Percentiles rank a stretch among this genome's conserved stretches.
Evolutionary conservation across 2,113 vertebrate genomes (phyloP).

Genomic region (Pachyramphus minor): DNA sequence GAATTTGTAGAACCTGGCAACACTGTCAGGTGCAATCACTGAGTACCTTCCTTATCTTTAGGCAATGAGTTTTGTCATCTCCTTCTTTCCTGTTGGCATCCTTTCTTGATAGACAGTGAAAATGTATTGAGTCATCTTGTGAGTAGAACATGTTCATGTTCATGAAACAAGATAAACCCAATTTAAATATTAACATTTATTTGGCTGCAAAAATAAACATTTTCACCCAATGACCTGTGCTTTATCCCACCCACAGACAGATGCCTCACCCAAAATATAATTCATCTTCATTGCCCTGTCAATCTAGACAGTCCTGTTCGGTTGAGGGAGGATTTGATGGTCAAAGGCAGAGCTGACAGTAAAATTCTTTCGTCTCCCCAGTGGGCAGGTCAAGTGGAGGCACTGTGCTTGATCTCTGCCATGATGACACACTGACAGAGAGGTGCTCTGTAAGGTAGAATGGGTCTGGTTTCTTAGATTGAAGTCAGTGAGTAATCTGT

Average conservation of each 20-base stretch:
- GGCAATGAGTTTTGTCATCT: background rate
- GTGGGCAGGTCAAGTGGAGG: background rate
- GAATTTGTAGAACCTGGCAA: background rate
- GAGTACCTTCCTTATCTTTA: background rate
- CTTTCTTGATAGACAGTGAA: background rate
- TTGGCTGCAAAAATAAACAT: background rate
- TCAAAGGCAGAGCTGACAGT: background rate
- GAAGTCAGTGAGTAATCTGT: background rate
- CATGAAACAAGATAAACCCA: background rate
- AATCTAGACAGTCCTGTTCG: background rate
- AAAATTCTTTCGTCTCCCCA: background rate
- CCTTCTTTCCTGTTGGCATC: background rate
- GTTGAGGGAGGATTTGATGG: background rate
- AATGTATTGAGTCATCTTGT: background rate
- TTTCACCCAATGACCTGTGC: background rate
- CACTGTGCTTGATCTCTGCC: background rate
- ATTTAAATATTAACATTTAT: background rate
- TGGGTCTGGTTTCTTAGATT: background rate
- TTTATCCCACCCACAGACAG: background rate
- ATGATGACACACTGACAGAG: background rate
- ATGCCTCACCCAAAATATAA: background rate
- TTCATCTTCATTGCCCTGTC: background rate
- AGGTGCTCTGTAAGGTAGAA: background rate
- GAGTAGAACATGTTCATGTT: background rate
- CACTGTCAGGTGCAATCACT: background rate